These are phyloP conservation scores for Drosophila sordidula DNA, from an alignment of 2,888 invertebrate species.

Conservation along the genomic window DNA sequence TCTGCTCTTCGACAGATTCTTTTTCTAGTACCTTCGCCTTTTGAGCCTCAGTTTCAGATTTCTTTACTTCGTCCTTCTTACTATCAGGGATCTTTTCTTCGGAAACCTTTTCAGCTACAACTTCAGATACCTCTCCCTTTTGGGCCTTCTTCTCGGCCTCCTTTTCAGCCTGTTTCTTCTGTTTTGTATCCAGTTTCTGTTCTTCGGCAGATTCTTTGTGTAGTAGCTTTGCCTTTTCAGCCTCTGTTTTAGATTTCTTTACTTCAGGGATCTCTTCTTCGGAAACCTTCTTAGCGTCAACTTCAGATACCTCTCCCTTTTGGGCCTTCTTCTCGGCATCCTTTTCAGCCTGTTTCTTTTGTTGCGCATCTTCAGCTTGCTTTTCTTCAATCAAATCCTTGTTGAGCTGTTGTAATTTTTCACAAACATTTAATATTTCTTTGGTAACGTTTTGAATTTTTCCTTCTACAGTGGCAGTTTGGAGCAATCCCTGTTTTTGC, in stretches of 20 bases:
- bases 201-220: background rate
- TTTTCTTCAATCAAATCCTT: conserved; percentile 4
- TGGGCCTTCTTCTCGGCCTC: conserved; percentile 10
- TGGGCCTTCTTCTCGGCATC: too few species aligned
- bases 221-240: too few species aligned
- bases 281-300: conserved; percentile 12
- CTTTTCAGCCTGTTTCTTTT: too few species aligned
- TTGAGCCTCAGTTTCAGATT: background rate
- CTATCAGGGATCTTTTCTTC: conserved; percentile 33
- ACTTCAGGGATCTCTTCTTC: conserved; percentile 6
- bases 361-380: background rate
- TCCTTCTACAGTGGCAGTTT: conserved; percentile 27
- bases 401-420: conserved; percentile 34
- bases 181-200: background rate
- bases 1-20: background rate
- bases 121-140: conserved; percentile 29
- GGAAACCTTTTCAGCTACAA: conserved; percentile 14
- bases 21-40: conserved; percentile 2
- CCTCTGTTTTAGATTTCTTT: too few species aligned
- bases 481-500: conserved; percentile 31
- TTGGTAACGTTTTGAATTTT: conserved; percentile 47
- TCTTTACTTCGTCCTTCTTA: background rate
- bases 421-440: conserved; percentile 41
- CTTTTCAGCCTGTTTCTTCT: background rate
- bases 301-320: conserved; percentile 13